Evolutionary conservation across 1,140 invertebrate genomes (phyloP).

Genomic region (Mya arenaria): DNA sequence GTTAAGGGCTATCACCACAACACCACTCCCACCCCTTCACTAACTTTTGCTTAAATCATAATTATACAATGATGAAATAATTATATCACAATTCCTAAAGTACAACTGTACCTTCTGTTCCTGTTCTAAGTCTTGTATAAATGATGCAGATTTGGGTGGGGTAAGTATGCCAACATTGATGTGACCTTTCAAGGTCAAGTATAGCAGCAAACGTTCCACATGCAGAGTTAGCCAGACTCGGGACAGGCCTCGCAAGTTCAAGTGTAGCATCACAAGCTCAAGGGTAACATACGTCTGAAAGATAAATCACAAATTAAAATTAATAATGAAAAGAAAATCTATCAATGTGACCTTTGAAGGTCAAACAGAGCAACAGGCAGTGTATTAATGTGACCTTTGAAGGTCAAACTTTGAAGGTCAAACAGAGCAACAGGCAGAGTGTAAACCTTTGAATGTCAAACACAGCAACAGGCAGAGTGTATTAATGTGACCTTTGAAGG

Average conservation of each 20-base stretch:
- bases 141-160: conserved; percentile 4
- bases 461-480: no score
- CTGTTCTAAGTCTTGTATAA: background rate
- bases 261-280: conserved; percentile 73
- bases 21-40: no score
- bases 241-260: conserved; percentile 81
- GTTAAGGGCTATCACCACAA: no score
- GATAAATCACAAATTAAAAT: no score
- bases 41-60: background rate
- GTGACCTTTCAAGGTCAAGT: conserved; percentile 78
- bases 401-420: no score
- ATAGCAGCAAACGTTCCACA: conserved; percentile 78
- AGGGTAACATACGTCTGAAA: conserved; percentile 80
- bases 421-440: no score
- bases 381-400: no score
- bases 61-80: background rate
- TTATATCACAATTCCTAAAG: background rate
- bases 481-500: no score
- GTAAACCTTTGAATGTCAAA: no score
- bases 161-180: conserved; percentile 81
- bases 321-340: no score
- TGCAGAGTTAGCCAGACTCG: conserved; percentile 78
- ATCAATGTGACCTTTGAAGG: no score
- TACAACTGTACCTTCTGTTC: conserved; percentile 31
- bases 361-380: no score